Base-by-base conservation (phyloP, 2,797 vertebrate genomes). In the Xyrichtys novacula region DNA sequence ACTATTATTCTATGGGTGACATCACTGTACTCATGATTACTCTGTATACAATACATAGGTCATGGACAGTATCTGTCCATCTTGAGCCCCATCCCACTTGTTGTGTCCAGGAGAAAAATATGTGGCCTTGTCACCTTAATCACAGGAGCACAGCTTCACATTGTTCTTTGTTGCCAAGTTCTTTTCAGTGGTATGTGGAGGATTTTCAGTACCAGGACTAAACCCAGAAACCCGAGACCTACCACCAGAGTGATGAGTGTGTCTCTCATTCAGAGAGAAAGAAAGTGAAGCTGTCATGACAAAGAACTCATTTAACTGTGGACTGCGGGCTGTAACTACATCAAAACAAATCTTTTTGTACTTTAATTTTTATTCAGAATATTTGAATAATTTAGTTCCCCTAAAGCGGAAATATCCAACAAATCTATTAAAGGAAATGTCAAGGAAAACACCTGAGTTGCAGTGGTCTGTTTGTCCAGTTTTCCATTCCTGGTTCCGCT, bases 161-260 rank as follows among this genome's bases (percentile, higher is more conserved):
- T 84, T 87, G 81, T 87, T 76, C 62, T 49, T 56, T 59, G 67
- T 90, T 86, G 71, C 68, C 22, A 22, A 39, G 80, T 60, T 67
- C 17, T 76, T 65, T 75, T 38, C 65, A 16, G 22, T 85, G 76
- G 76, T 61, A 80, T 83, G 80, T 75, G 59, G 50, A 80, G 22
- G 50, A 16, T 47, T 71, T 81, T 71, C 49, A 71, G 17, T 7
- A 11, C 2, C 1, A 36, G 48, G 11, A 8, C 17, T 61, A 25
- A 46, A 65, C 55, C n/a, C 29, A 34, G 23, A 67, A 72, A 67
- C 60, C 28, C 43, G 52, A 56, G 20, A 67, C 17, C 1, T 63
- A 32, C 29, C 1, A 49, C 42, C 47, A 60, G 46, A 38, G 16
- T 49, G 20, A 40, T 22, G 42, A 61, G 5, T 23, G 40, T 60